These are phyloP conservation scores for Cromileptes altivelis DNA, from an alignment of 2,113 vertebrate genomes.

Conservation along the genomic window DNA sequence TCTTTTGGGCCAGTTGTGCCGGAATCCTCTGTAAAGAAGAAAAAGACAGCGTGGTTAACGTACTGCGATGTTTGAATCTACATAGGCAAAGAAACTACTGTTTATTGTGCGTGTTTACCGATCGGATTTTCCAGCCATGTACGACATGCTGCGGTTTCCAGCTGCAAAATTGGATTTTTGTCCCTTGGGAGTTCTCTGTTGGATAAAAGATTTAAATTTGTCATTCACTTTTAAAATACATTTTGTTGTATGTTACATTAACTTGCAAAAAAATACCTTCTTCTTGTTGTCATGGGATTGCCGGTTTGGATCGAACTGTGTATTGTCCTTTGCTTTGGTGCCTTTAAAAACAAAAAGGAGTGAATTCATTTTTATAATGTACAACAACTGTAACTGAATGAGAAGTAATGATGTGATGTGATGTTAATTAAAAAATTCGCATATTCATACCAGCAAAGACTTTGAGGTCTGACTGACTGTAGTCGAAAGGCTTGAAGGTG, in stretches of 20 bases:
- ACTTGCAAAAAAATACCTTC: conserved; percentile 78
- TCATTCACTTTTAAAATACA: background rate
- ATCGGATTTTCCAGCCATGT: conserved; percentile 87
- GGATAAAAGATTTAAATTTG: conserved; percentile 7
- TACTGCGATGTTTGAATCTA: background rate
- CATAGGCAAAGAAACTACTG: background rate
- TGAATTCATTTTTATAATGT: background rate
- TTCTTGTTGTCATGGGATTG: conserved; percentile 74
- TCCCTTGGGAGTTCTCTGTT: conserved; percentile 86
- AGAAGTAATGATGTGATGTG: background rate
- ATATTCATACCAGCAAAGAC: conserved; percentile 90
- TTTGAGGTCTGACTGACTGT: conserved; percentile 92
- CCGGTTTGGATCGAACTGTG: conserved; percentile 92
- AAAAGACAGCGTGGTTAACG: conserved; percentile 19
- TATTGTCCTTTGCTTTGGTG: conserved; percentile 83
- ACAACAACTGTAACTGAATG: background rate
- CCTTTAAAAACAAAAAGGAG: conserved; percentile 43
- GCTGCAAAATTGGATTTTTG: conserved; percentile 82
- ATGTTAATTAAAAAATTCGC: background rate
- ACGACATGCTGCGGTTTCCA: conserved; percentile 94
- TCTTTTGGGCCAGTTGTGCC: conserved; percentile 96
- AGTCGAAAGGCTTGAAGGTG: conserved; percentile 92
- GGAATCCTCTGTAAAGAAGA: conserved; percentile 87
- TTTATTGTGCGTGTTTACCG: conserved; percentile 80
- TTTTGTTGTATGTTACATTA: too few relatives aligned